Base-by-base conservation (phyloP, 1,140 invertebrate genomes). In the Augochlora pura region DNA sequence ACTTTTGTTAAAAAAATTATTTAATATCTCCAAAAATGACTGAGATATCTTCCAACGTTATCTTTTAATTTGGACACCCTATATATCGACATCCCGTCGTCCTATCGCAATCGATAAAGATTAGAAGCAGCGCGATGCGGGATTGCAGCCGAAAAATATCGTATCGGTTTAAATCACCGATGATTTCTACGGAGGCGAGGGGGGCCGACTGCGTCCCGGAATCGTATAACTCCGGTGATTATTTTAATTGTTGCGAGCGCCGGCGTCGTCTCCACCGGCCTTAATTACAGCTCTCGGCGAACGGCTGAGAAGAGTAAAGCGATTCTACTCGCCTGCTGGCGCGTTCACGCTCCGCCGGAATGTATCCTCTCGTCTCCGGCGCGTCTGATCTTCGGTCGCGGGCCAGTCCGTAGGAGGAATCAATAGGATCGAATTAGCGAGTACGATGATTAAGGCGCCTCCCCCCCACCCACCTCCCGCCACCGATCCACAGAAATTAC, bases 241-340 rank as follows among this genome's bases (percentile, higher is more conserved):
- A 92, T 89, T 91, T 91, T 91, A 91, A 92, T 91, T 91, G 85
- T 91, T 90, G 69, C 72, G 77, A 82, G 76, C 78, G 77, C 86
- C 84, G 78, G 32, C 75, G 84, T 78, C 84, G 83, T 84, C 87
- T 78, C 74, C 74, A 81, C 3, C 64, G 60, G 77, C 85, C 83
- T 90, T 90, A 91, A 90, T 89, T 89, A 89, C 87, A 87, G 69
- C 86, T 80, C 86, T 83, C 75, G 77, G 65, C 32, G 60, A 46
- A 63, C 76, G 72, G 72, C 67, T 18, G 66, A 25, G 74, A 80
- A 78, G n/a, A n/a, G 78, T 71, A 86, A 86, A 87, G 73, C 82
- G 87, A 88, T 87, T 87, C 86, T 80, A 87, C 81, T 86, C 84
- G 86, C 82, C 82, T 88, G 77, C 76, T 83, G 81, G 79, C 78